Evolutionary conservation across 2,113 vertebrate genomes (phyloP).

Genomic region (Cynocephalus volans): DNA sequence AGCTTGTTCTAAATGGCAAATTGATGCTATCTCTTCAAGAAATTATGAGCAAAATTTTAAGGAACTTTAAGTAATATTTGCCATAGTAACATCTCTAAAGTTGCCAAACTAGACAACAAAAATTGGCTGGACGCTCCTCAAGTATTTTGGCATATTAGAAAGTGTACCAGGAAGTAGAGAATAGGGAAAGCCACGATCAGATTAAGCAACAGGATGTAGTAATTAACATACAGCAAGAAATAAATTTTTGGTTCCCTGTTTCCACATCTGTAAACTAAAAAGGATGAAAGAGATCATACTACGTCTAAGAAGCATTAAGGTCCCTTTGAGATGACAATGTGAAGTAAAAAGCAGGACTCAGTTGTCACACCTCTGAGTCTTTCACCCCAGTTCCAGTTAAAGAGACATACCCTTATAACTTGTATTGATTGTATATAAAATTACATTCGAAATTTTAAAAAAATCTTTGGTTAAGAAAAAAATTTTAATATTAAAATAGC

Average conservation of each 20-base stretch:
- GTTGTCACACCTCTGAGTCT: neutral
- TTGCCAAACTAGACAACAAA: neutral
- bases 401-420: neutral
- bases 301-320: neutral
- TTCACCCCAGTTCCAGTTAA: neutral
- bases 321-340: neutral
- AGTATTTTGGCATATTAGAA: neutral
- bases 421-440: neutral
- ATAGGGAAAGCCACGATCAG: neutral
- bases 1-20: neutral
- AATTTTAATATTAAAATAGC: conserved; percentile 10
- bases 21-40: neutral
- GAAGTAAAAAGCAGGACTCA: neutral
- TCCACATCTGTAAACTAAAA: neutral
- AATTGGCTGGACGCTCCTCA: neutral
- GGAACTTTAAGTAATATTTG: neutral
- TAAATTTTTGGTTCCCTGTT: neutral
- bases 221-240: conserved; percentile 1
- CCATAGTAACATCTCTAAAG: neutral
- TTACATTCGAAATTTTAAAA: neutral
- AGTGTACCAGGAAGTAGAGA: neutral
- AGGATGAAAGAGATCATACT: neutral
- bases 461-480: neutral
- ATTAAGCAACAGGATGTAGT: neutral
- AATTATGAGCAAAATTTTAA: neutral